Base-by-base conservation (phyloP, 1,140 invertebrate species). In the Cepaea nemoralis region DNA sequence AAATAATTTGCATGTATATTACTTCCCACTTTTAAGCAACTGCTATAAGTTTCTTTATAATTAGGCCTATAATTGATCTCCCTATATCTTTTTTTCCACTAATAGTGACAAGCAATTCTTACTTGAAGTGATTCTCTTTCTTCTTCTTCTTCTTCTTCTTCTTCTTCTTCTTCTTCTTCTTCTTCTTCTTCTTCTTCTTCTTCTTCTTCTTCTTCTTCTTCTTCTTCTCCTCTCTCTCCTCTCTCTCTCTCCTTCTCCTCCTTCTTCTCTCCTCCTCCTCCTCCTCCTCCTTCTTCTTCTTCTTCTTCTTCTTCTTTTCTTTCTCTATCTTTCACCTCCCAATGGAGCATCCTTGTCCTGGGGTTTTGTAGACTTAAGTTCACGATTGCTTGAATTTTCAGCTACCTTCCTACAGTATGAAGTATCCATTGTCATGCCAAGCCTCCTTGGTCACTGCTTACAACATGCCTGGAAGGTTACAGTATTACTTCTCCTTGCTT, bases 161-260 rank as follows among this genome's bases (percentile, higher is more conserved):
- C 35, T 16, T 12, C 39, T 35, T 55, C 59, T 8, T 73, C 39
- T n/a, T 73, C n/a, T 22, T 75, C 19, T 48, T 42, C 16, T 8
- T n/a, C 22, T 35, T 37, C 55, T 27, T 39, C 27, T 31, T 37
- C 16, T 69, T 71, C 39, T 33, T 8, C 10, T 35, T 31, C 27
- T n/a, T 27, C 19, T 5, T 77, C 42, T 33, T 35, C 33, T 50
- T 19, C 42, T 31, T 37, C 37, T 16, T 27, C 19, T 24, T 75
- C 10, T 59, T 55, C 59, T 59, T 14, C 8, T 55, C n/a, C 75
- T 81, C 40, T 67, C 35, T 31, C 10, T 31, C 75, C 75, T 16
- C 22, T 55, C 1, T 74, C 16, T 50, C 14, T 31, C 27, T 16
- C 14, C 24, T 55, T 27, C 27, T 24, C 12, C n/a, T 78, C 24